phyloP scores from a whole-genome alignment of 2,888 invertebrate genomes.

The Caenorhabditis sp. region DNA sequence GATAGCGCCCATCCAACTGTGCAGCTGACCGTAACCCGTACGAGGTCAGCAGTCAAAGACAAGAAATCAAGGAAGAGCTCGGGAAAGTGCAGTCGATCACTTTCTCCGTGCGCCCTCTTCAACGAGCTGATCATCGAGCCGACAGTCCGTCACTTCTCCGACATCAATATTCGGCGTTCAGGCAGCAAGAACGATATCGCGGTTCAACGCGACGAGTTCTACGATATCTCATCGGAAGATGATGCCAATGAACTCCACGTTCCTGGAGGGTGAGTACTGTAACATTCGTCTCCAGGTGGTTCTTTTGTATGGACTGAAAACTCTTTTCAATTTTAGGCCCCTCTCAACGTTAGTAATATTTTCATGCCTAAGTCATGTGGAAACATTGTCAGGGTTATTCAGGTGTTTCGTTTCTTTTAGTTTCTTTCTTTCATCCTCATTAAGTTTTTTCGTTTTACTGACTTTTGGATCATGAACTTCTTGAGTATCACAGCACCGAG shows the following conservation, averaged over 20 bases:
- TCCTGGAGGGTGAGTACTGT: constrained; percentile 49
- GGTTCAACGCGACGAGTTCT: constrained; percentile 53
- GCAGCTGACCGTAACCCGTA: background rate
- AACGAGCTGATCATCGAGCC: constrained; percentile 37
- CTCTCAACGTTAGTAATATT: too few species aligned
- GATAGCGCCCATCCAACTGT: background rate
- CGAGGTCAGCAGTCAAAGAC: background rate
- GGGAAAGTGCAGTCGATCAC: constrained; percentile 20
- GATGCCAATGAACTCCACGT: constrained; percentile 62
- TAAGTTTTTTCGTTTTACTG: background rate
- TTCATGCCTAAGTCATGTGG: constrained; percentile 1
- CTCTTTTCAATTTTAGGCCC: too few species aligned
- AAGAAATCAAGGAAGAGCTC: constrained; percentile 4
- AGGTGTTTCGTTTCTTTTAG: constrained; percentile 7
- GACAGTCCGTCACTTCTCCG: constrained; percentile 48
- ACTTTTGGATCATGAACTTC: background rate
- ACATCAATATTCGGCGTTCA: constrained; percentile 58
- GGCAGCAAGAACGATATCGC: constrained; percentile 49
- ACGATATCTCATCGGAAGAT: constrained; percentile 54
- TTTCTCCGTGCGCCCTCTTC: constrained; percentile 41
- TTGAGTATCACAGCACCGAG: background rate
- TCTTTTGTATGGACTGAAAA: background rate
- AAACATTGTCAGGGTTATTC: background rate
- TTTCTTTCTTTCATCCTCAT: background rate
- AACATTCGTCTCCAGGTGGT: background rate